A percentile compares a stretch with the other conserved stretches of the same genome.
These are phyloP conservation scores for Macquaria ambigua DNA, from an alignment of 2,113 vertebrate species.

Conservation along the genomic window DNA sequence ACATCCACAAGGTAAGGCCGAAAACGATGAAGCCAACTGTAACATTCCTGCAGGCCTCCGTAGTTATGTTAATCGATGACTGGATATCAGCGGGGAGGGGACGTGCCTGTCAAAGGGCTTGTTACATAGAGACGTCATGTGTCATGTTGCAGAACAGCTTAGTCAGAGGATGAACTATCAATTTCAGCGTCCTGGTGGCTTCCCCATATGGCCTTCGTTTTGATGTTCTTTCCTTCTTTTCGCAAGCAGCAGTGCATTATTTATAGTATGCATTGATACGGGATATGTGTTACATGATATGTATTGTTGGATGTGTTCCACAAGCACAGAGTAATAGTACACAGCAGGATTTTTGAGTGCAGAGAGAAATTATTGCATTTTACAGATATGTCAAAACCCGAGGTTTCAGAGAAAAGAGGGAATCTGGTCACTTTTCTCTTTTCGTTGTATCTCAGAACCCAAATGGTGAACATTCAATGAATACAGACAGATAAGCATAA, in stretches of 20 bases:
- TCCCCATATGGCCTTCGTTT: constrained; percentile 30
- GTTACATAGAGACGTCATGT: constrained; percentile 43
- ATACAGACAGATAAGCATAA: background rate
- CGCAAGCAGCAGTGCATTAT: background rate
- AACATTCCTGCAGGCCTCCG: constrained; percentile 63
- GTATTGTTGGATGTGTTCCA: constrained; percentile 12
- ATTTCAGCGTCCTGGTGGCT: constrained; percentile 27
- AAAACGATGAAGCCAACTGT: constrained; percentile 30
- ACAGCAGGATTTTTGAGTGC: background rate
- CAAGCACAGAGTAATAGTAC: background rate
- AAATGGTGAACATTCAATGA: background rate
- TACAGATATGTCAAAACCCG: background rate
- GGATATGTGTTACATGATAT: background rate
- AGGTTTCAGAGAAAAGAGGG: background rate
- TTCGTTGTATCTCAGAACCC: background rate
- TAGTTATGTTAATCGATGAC: constrained; percentile 42
- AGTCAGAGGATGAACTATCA: constrained; percentile 38
- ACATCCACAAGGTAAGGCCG: constrained; percentile 93
- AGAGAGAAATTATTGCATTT: constrained; percentile 10
- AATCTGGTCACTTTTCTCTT: background rate
- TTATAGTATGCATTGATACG: background rate
- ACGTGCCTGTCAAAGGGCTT: constrained; percentile 18
- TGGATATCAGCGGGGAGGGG: constrained; percentile 40
- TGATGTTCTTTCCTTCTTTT: constrained; percentile 27
- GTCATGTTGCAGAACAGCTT: constrained; percentile 31